A percentile compares a stretch with the other conserved stretches of the same genome.
These are phyloP conservation scores for Adelosebastes latens DNA, from an alignment of 2,797 vertebrate species.

Conservation along the genomic window DNA sequence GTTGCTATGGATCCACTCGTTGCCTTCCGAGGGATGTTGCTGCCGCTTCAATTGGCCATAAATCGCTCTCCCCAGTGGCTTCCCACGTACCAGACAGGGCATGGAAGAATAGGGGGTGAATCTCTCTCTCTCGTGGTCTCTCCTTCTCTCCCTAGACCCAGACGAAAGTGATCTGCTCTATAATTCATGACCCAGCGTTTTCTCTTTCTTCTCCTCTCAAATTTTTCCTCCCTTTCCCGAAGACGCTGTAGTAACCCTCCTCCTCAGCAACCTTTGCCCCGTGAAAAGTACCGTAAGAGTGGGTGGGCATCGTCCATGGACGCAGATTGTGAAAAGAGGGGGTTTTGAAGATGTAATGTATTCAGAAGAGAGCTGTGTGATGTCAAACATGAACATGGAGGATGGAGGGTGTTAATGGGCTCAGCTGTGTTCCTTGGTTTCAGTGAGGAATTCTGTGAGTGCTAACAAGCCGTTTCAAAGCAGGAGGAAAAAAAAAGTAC, in stretches of 20 bases:
- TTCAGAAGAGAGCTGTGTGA: constrained; percentile 41
- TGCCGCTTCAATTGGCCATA: constrained; percentile 99
- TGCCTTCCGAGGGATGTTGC: constrained; percentile 98
- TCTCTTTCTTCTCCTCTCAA: constrained; percentile 75
- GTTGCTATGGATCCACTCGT: constrained; percentile 99
- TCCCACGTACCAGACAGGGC: constrained; percentile 89
- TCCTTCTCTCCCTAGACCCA: constrained; percentile 86
- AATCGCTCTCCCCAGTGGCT: constrained; percentile 99
- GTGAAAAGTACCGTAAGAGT: constrained; percentile 38
- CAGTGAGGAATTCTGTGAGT: constrained; percentile 23
- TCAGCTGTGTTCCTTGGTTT: constrained; percentile 42
- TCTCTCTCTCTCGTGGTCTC: constrained; percentile 66
- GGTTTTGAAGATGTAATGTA: constrained; percentile 39
- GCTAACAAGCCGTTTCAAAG: constrained; percentile 31
- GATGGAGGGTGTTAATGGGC: constrained; percentile 47
- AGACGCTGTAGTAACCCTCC: constrained; percentile 73
- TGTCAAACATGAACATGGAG: constrained; percentile 42
- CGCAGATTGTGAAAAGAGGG: constrained; percentile 15
- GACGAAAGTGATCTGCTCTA: constrained; percentile 91
- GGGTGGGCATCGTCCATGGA: constrained; percentile 45
- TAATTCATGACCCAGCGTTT: constrained; percentile 93
- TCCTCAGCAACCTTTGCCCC: constrained; percentile 18
- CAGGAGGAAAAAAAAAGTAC: background rate
- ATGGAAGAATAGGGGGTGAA: constrained; percentile 90
- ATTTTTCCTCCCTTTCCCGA: constrained; percentile 64